These are phyloP conservation scores for Semnopithecus entellus DNA, from an alignment of 2,113 vertebrate genomes.

Conservation along the genomic window DNA sequence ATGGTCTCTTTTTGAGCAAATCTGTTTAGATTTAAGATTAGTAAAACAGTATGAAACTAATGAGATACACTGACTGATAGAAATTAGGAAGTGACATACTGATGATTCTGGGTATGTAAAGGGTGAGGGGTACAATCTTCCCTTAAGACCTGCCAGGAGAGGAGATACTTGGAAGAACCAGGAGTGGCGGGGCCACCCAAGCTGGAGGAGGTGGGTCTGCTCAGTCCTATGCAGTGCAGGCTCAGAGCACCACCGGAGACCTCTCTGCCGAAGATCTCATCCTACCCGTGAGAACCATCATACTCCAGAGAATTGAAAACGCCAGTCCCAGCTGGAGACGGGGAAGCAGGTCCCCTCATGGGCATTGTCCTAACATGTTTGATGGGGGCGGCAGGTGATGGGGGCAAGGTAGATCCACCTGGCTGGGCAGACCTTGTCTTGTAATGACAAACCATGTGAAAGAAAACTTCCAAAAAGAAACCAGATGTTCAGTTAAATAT, in stretches of 20 bases:
- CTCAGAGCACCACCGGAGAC: not conserved
- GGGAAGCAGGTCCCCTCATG: slow-evolving; percentile 57
- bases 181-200: accelerated
- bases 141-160: slow-evolving; percentile 23
- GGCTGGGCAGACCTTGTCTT: slow-evolving; percentile 74
- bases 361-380: slow-evolving; percentile 56
- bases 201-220: not conserved
- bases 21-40: slow-evolving; percentile 62
- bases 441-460: slow-evolving; percentile 71
- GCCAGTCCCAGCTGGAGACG: slow-evolving; percentile 58
- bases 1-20: slow-evolving; percentile 62
- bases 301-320: slow-evolving; percentile 73
- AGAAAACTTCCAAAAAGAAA: slow-evolving; percentile 79
- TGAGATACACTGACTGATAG: not conserved
- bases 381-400: slow-evolving; percentile 33
- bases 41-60: slow-evolving; percentile 78
- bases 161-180: not conserved
- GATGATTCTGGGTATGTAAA: not conserved
- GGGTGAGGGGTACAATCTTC: not conserved
- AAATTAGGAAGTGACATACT: slow-evolving; percentile 45
- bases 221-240: not conserved
- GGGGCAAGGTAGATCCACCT: slow-evolving; percentile 73
- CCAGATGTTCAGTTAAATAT: slow-evolving; percentile 72
- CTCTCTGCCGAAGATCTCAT: not conserved
- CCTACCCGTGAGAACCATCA: slow-evolving; percentile 73